Evolutionary conservation across 1,140 invertebrate species (phyloP).

Genomic region (Diplogasteroides magnus): DNA sequence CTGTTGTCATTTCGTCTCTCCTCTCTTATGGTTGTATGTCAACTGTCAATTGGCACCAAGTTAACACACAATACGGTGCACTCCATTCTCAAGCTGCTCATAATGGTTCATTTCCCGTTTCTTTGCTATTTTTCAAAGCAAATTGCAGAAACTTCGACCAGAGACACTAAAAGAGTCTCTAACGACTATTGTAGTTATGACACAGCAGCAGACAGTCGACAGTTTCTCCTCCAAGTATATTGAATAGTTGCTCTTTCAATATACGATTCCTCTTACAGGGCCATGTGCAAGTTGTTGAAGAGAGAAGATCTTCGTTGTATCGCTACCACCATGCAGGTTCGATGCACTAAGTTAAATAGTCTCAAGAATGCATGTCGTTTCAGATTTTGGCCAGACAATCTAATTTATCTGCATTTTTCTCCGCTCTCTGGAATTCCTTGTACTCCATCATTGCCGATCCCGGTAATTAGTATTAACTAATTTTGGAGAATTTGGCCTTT

Average conservation of each 20-base stretch:
- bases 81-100: slow-evolving; percentile 24
- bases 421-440: too few species aligned
- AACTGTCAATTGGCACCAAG: slow-evolving; percentile 19
- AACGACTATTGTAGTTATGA: slow-evolving; percentile 23
- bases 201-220: slow-evolving; percentile 24
- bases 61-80: slow-evolving; percentile 13
- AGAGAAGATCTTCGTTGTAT: too few species aligned
- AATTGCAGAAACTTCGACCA: slow-evolving; percentile 23
- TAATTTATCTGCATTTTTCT: too few species aligned
- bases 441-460: too few species aligned
- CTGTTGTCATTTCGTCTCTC: slow-evolving; percentile 23
- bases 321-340: too few species aligned
- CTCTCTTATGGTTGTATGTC: slow-evolving; percentile 29
- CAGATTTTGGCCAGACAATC: too few species aligned
- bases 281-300: too few species aligned
- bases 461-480: too few species aligned
- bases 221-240: slow-evolving; percentile 24
- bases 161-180: slow-evolving; percentile 17
- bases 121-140: slow-evolving; percentile 19
- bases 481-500: too few species aligned
- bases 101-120: slow-evolving; percentile 19
- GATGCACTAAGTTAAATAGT: too few species aligned
- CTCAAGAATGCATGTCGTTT: too few species aligned
- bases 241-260: too few species aligned
- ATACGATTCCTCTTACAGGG: slow-evolving; percentile 1